phyloP scores from a whole-genome alignment of 2,797 vertebrate species.

The Sebastes taczanowskii region DNA sequence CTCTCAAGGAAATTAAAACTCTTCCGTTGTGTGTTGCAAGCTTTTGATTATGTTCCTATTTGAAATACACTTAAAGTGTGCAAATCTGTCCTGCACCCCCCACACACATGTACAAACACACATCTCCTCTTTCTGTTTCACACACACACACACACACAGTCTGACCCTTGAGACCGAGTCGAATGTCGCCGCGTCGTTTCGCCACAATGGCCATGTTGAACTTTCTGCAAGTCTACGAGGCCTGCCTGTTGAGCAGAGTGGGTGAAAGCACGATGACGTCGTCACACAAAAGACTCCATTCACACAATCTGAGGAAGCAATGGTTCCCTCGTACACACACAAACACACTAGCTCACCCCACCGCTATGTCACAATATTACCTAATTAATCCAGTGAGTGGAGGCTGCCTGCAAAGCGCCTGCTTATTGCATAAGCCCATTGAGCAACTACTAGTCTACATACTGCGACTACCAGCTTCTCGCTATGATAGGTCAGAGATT shows the following conservation, averaged over 20 bases:
- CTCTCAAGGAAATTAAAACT: slow-evolving; percentile 25
- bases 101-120: background rate
- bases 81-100: background rate
- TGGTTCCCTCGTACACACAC: slow-evolving; percentile 17
- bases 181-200: slow-evolving; percentile 30
- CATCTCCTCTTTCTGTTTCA: background rate
- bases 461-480: background rate
- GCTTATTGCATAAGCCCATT: slow-evolving; percentile 38
- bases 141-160: slow-evolving; percentile 27
- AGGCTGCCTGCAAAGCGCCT: slow-evolving; percentile 37
- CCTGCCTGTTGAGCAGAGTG: slow-evolving; percentile 56
- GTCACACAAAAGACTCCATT: slow-evolving; percentile 72
- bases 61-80: background rate
- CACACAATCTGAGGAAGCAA: slow-evolving; percentile 66
- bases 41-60: slow-evolving; percentile 38
- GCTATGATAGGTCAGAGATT: slow-evolving; percentile 10
- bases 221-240: slow-evolving; percentile 50
- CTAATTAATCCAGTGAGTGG: slow-evolving; percentile 58
- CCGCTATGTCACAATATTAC: slow-evolving; percentile 56
- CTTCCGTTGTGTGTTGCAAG: slow-evolving; percentile 35
- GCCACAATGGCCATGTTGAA: slow-evolving; percentile 62
- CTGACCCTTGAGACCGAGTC: slow-evolving; percentile 29
- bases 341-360: slow-evolving; percentile 53
- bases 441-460: slow-evolving; percentile 25
- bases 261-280: slow-evolving; percentile 54